Evolutionary conservation across 2,113 vertebrate species (phyloP).

Genomic region (Syngnathus floridae): DNA sequence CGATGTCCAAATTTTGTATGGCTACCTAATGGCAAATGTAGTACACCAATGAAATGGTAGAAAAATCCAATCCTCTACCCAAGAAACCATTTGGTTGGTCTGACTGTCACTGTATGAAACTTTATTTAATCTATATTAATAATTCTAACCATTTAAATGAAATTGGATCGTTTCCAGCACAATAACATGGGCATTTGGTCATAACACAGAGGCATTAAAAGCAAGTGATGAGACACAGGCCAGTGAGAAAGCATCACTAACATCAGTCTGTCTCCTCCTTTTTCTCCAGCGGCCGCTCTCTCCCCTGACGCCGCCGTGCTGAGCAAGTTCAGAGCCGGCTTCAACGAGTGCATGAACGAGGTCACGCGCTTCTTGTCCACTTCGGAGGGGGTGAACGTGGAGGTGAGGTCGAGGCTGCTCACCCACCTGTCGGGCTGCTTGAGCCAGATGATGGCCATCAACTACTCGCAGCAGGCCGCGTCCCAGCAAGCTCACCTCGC

Average conservation of each 20-base stretch:
- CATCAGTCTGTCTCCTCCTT: neutral
- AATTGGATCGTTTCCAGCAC: no score
- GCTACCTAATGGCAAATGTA: no score
- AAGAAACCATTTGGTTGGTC: no score
- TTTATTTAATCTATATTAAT: no score
- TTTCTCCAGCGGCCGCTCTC: conserved; percentile 69
- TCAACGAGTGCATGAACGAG: conserved; percentile 88
- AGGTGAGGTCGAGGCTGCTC: conserved; percentile 79
- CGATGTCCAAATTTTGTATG: no score
- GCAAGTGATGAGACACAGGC: neutral
- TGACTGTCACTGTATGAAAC: no score
- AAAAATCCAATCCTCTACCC: no score
- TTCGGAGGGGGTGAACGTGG: conserved; percentile 82
- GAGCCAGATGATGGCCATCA: conserved; percentile 82
- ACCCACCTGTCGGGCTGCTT: conserved; percentile 82
- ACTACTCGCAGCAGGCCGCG: conserved; percentile 69
- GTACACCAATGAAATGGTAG: no score
- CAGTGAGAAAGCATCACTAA: conserved; percentile 7
- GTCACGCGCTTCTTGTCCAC: conserved; percentile 82
- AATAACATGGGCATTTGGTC: no score
- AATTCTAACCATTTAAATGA: no score
- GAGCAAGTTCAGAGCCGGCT: conserved; percentile 85
- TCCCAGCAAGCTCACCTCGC: conserved; percentile 72
- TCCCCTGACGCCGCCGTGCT: conserved; percentile 78
- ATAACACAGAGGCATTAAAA: neutral